Evolutionary conservation across 1,140 invertebrate species (phyloP).

Genomic region (Thrips palmi): DNA sequence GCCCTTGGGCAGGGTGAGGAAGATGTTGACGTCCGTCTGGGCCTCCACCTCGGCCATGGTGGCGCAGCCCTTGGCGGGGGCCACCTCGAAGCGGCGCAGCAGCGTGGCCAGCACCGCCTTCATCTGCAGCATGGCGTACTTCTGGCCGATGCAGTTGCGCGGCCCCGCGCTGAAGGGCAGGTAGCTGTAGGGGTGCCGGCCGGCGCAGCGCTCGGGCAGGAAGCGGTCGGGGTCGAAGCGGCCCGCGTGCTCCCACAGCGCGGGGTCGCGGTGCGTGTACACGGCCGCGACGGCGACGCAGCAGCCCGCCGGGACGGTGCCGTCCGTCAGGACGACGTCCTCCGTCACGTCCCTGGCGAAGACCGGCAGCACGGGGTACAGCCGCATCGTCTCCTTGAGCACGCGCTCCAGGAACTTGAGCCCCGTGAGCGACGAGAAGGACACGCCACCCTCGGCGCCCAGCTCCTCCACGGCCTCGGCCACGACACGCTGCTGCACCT

Average conservation of each 20-base stretch:
- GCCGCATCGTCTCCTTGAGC: slow-evolving; percentile 39
- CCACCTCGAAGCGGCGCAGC: slow-evolving; percentile 34
- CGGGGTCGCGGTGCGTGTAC: slow-evolving; percentile 31
- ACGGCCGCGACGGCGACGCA: slow-evolving; percentile 28
- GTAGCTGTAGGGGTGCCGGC: slow-evolving; percentile 23
- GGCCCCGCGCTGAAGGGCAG: slow-evolving; percentile 33
- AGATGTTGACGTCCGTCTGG: too few relatives aligned
- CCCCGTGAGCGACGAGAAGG: too few relatives aligned
- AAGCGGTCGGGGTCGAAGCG: slow-evolving; percentile 62
- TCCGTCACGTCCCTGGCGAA: slow-evolving; percentile 22
- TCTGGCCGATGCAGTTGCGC: slow-evolving; percentile 31
- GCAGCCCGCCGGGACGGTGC: slow-evolving; percentile 24
- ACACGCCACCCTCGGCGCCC: too few relatives aligned
- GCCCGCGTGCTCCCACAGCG: slow-evolving; percentile 36
- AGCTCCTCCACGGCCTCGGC: too few relatives aligned
- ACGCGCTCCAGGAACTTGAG: slow-evolving; percentile 40
- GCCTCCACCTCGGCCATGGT: too few relatives aligned
- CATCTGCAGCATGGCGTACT: slow-evolving; percentile 38
- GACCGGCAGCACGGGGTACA: slow-evolving; percentile 40
- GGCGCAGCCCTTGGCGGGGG: too few relatives aligned
- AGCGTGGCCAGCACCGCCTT: slow-evolving; percentile 31
- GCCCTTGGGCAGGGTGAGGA: too few relatives aligned
- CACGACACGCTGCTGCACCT: too few relatives aligned
- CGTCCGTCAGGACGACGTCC: slow-evolving; percentile 7
- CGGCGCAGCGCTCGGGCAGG: slow-evolving; percentile 29